phyloP scores from a whole-genome alignment of 2,888 invertebrate genomes.

The Mesoligia furuncula region DNA sequence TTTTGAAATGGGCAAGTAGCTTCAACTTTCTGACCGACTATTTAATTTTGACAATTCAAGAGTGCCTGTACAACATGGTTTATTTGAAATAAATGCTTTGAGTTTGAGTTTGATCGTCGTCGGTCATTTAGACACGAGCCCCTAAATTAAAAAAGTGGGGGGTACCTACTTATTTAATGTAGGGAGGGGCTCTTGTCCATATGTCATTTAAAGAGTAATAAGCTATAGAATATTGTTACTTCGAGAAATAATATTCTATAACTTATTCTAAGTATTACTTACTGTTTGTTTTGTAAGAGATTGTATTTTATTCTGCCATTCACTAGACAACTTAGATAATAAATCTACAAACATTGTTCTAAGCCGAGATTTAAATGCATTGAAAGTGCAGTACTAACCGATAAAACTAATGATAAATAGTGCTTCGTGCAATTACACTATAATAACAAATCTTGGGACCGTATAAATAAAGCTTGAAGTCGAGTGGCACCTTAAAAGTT shows the following conservation, averaged over 20 bases:
- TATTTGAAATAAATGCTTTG: no score
- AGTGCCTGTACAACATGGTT: no score
- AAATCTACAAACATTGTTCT: conserved; percentile 22
- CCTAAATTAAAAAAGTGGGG: no score
- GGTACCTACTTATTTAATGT: neutral
- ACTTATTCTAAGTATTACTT: no score
- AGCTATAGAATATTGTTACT: neutral
- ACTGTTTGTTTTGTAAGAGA: neutral
- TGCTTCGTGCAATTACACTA: neutral
- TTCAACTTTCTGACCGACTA: no score
- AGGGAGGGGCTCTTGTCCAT: neutral
- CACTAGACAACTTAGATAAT: conserved; percentile 4
- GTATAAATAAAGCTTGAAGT: conserved; percentile 23
- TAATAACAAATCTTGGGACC: neutral
- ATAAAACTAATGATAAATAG: conserved; percentile 26
- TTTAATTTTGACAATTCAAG: no score
- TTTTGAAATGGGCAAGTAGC: no score
- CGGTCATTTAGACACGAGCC: no score
- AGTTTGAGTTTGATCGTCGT: no score
- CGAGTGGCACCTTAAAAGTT: neutral
- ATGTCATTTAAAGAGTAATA: neutral
- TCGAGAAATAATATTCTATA: no score
- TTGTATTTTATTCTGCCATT: neutral
- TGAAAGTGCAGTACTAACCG: conserved; percentile 17
- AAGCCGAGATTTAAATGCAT: conserved; percentile 19